Conservation (phyloP, 2,113 vertebrate species). For the Gadus chalcogrammus region DNA sequence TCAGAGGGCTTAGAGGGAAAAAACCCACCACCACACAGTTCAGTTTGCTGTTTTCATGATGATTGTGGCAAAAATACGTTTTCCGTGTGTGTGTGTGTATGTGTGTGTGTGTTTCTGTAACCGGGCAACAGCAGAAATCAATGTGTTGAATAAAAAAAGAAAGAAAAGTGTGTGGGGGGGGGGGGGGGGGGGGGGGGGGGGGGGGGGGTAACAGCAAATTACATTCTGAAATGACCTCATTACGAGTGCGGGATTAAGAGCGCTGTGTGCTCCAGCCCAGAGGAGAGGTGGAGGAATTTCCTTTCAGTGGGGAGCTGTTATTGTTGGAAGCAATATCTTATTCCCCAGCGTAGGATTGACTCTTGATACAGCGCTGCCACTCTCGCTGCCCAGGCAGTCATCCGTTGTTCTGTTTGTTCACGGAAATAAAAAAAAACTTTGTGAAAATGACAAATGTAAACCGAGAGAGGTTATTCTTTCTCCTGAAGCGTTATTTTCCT, state of each 20-base stretch:
- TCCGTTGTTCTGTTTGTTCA: slow-evolving; percentile 41
- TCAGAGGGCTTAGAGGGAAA: slow-evolving; percentile 24
- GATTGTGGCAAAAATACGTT: neutral
- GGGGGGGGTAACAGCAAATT: slow-evolving; percentile 60
- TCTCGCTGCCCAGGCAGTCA: slow-evolving; percentile 54
- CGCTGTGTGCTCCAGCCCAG: slow-evolving; percentile 66
- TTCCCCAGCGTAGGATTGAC: slow-evolving; percentile 64
- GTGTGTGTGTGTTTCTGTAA: slow-evolving; percentile 46
- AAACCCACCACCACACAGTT: neutral
- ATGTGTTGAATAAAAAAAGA: slow-evolving; percentile 34
- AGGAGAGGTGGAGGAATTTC: slow-evolving; percentile 77
- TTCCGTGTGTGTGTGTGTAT: slow-evolving; percentile 2
- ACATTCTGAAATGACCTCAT: slow-evolving; percentile 77
- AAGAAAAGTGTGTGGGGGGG: slow-evolving; percentile 3
- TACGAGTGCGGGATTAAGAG: slow-evolving; percentile 71
- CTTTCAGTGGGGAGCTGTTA: slow-evolving; percentile 79
- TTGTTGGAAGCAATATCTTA: slow-evolving; percentile 78
- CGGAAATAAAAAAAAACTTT: neutral
- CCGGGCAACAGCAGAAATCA: slow-evolving; percentile 57
- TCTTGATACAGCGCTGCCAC: slow-evolving; percentile 58
- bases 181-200: neutral
- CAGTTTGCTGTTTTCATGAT: neutral
- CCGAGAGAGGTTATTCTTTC: neutral
- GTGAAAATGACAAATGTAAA: too few species aligned
- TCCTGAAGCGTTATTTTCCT: slow-evolving; percentile 8